Evolutionary conservation across 2,113 vertebrate species (phyloP), one percentile per base, ranked within the genome.

Genomic region (Apteryx mantelli): DNA sequence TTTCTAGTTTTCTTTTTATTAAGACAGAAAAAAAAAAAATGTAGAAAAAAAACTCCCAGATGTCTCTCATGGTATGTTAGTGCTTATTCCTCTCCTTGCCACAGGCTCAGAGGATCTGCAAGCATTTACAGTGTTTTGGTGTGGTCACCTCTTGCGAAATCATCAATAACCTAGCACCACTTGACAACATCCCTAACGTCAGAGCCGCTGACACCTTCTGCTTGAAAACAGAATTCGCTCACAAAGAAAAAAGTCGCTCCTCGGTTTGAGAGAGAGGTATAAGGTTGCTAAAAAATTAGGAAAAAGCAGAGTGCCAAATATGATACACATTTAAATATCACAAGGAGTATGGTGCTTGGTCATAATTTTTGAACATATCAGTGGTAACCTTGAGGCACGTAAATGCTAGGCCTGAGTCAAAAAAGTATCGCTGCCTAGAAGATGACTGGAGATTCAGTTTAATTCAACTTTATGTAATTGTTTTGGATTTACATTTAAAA

Each of bases 121-220:
- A 94, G 50, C 88, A 93, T 85, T 89, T 93, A 86, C 36, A 78
- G 76, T 22, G 64, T 88, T 95, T 94, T 91, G 91, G 85, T 86
- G 68, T n/a, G 79, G 76, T 78, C 90, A 88, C 64, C 32, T 90
- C 79, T 36, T 90, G 64, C 86, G 93, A 86, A 89, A 88, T 91
- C 95, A 93, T 94, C 92, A 93, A 88, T 91, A 93, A 94, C 81
- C 86, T 78, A 50, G 28, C 21, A 77, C 58, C 77, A 81, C 25
- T 88, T 88, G 90, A 86, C 88, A 74, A 79, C 5, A 83, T 96
- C 82, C 92, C 92, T 50, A 8, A 93, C 81, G 85, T 46, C 95
- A 42, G 82, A 97, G 96, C 86, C 92, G 96, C 82, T 96, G 95
- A 96, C 95, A 95, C 88, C 76, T 87, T 75, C 70, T 95, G 96